Percentiles rank a stretch among this genome's conserved stretches.
phyloP scores from a whole-genome alignment of 2,797 vertebrate genomes.

The Limosa lapponica region DNA sequence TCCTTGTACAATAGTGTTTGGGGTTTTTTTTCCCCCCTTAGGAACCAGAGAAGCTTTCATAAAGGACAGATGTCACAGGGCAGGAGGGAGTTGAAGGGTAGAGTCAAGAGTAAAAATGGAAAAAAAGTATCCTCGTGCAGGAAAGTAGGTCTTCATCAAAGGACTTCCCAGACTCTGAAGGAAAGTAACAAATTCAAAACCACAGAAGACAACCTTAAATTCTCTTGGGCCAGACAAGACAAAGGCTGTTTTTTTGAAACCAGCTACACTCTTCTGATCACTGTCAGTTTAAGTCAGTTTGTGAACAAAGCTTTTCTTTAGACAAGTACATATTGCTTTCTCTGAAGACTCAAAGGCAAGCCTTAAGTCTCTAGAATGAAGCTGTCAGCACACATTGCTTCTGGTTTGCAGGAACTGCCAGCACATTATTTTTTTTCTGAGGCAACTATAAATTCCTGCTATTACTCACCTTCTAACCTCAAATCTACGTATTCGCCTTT shows the following conservation, averaged over 20 bases:
- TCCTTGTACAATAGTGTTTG: background rate
- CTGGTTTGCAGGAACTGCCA: background rate
- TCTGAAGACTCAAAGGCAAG: background rate
- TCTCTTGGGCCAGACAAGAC: background rate
- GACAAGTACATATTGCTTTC: background rate
- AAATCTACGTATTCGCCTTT: background rate
- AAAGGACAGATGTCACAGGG: background rate
- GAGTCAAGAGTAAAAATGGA: background rate
- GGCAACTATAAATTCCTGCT: background rate
- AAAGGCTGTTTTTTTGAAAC: background rate
- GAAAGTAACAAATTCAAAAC: background rate
- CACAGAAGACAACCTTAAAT: background rate
- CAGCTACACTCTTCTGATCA: background rate
- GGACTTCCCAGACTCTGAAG: background rate
- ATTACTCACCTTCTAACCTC: constrained; percentile 24
- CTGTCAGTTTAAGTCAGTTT: background rate
- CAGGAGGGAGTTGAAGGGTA: background rate
- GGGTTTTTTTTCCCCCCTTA: background rate
- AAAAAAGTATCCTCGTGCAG: background rate
- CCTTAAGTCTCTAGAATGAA: background rate
- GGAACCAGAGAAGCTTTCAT: background rate
- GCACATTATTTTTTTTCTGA: background rate
- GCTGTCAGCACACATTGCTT: background rate
- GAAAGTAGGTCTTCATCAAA: background rate
- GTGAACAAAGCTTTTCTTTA: background rate